These are phyloP conservation scores for Cynopterus brachyotis DNA, from an alignment of 2,113 vertebrate genomes.

Conservation along the genomic window DNA sequence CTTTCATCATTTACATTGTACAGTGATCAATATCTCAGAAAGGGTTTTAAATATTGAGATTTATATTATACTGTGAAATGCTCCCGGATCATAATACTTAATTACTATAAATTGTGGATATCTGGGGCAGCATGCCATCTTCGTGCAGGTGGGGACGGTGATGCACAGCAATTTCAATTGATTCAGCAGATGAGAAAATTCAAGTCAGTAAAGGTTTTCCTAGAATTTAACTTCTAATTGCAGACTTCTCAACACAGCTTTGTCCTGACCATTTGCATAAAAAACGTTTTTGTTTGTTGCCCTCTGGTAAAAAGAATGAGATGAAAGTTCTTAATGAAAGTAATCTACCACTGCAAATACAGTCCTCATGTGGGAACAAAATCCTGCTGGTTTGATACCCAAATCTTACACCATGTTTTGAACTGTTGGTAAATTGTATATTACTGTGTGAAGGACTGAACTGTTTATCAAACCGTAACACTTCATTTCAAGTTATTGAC, in stretches of 20 bases:
- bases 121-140: neutral
- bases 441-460: constrained; percentile 52
- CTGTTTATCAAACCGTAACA: constrained; percentile 54
- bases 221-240: neutral
- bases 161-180: neutral
- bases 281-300: constrained; percentile 20
- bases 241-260: neutral
- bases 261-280: neutral
- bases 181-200: neutral
- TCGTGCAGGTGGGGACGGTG: neutral
- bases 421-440: constrained; percentile 56
- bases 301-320: neutral
- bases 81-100: neutral
- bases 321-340: constrained; percentile 53
- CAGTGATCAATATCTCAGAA: neutral
- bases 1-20: neutral
- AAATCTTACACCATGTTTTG: constrained; percentile 28
- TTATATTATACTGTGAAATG: neutral
- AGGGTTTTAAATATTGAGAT: neutral
- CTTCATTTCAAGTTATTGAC: constrained; percentile 56
- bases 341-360: constrained; percentile 61
- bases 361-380: constrained; percentile 43
- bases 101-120: neutral
- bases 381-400: constrained; percentile 39
- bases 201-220: neutral